Conservation (phyloP, 64 coral and sea anemone genomes). For the Platygyra sinensis region DNA sequence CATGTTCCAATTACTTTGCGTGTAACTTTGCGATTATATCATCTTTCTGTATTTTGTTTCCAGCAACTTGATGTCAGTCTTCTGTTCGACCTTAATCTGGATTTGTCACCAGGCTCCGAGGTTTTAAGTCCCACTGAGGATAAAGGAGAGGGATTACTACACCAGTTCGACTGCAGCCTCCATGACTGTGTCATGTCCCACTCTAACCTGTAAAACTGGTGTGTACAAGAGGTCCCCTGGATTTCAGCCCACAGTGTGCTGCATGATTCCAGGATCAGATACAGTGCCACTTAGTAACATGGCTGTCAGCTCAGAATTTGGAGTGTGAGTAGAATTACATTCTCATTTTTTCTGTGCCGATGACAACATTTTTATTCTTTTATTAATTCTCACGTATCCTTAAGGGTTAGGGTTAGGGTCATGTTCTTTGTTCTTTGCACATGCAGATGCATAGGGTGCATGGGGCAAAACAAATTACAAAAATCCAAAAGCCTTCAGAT, state of each 20-base stretch:
- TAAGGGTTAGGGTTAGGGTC: too few species aligned
- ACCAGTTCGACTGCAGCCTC: slow-evolving; percentile 17
- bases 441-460: too few species aligned
- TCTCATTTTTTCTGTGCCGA: too few species aligned
- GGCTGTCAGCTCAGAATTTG: slow-evolving; percentile 83
- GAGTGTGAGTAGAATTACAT: slow-evolving; percentile 68
- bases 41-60: neutral
- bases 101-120: slow-evolving; percentile 41
- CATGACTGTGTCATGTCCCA: slow-evolving; percentile 30
- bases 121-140: slow-evolving; percentile 42
- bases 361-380: too few species aligned
- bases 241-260: slow-evolving; percentile 84
- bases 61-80: slow-evolving; percentile 66
- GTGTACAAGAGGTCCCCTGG: slow-evolving; percentile 80
- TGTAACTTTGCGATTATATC: too few species aligned
- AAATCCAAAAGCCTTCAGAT: too few species aligned
- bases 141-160: slow-evolving; percentile 5
- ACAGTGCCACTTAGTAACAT: slow-evolving; percentile 69
- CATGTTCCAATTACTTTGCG: neutral
- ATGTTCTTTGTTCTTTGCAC: too few species aligned
- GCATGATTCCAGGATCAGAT: slow-evolving; percentile 55
- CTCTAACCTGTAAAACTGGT: slow-evolving; percentile 70
- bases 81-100: slow-evolving; percentile 4
- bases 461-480: too few species aligned
- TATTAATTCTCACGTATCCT: too few species aligned